Conservation (phyloP, 2,797 vertebrate genomes). For the Eidolon dupreanum region DNA sequence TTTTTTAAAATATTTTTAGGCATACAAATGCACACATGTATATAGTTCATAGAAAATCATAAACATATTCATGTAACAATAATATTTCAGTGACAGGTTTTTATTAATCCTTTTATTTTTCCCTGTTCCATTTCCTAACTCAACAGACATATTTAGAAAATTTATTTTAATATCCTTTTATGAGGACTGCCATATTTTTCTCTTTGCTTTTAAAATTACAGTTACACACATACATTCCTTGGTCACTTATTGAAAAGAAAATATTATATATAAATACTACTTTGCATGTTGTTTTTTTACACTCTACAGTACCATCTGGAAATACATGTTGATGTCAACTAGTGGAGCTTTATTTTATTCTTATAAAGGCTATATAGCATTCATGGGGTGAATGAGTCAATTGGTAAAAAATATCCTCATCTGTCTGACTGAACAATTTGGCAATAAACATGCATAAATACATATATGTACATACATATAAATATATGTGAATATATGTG, state of each 20-base stretch:
- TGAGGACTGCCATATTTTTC: not conserved
- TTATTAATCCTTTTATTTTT: not conserved
- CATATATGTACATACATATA: not conserved
- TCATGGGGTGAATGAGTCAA: not conserved
- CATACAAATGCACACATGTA: not conserved
- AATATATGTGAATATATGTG: not conserved
- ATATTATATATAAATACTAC: not conserved
- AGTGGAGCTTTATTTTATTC: not conserved
- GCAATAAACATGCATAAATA: not conserved
- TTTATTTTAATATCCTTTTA: not conserved
- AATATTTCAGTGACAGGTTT: not conserved
- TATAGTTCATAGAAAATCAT: not conserved
- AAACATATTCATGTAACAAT: not conserved
- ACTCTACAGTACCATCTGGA: not conserved
- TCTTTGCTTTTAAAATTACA: not conserved
- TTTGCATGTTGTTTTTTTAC: not conserved
- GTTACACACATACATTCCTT: not conserved
- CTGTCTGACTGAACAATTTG: not conserved
- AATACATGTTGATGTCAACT: not conserved
- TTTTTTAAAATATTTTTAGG: not conserved
- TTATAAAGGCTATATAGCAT: not conserved
- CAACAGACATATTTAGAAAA: not conserved
- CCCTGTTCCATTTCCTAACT: not conserved
- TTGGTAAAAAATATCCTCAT: not conserved
- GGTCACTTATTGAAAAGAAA: not conserved